Percentiles rank a stretch among this genome's conserved stretches.
Conservation (phyloP, 2,113 vertebrate genomes). For the Gymnobelideus leadbeateri region DNA sequence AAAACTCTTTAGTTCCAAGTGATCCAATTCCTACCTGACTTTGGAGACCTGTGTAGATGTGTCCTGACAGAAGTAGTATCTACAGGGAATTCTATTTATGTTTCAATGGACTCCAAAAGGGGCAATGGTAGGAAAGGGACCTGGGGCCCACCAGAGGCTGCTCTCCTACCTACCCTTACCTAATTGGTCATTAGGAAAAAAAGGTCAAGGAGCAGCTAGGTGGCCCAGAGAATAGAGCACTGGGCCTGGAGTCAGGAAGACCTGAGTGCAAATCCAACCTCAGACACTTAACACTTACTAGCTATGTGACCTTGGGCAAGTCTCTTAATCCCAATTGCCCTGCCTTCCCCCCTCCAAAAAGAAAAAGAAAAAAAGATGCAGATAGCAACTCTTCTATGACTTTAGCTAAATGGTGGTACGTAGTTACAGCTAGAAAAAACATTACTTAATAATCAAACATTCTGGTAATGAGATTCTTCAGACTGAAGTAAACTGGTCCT, state of each 20-base stretch:
- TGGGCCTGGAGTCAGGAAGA: no score
- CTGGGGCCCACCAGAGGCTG: fast-evolving
- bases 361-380: not conserved
- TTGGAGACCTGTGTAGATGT: not conserved
- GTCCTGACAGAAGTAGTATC: not conserved
- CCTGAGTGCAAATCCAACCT: no score
- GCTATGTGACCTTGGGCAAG: no score
- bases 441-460: not conserved
- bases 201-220: not conserved
- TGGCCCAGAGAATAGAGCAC: no score
- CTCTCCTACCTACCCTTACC: not conserved
- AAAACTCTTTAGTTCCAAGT: not conserved
- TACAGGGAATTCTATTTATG: not conserved
- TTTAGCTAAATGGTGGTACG: not conserved
- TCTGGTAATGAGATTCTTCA: slow-evolving; percentile 5
- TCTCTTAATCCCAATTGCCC: no score
- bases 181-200: no score
- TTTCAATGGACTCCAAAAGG: fast-evolving
- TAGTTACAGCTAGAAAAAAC: not conserved
- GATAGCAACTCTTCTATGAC: not conserved
- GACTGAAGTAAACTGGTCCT: not conserved
- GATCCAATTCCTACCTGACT: not conserved
- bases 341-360: no score
- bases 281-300: no score
- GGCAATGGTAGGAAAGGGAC: not conserved